Conservation (phyloP, 2,113 vertebrate species). For the Stegastes partitus region DNA sequence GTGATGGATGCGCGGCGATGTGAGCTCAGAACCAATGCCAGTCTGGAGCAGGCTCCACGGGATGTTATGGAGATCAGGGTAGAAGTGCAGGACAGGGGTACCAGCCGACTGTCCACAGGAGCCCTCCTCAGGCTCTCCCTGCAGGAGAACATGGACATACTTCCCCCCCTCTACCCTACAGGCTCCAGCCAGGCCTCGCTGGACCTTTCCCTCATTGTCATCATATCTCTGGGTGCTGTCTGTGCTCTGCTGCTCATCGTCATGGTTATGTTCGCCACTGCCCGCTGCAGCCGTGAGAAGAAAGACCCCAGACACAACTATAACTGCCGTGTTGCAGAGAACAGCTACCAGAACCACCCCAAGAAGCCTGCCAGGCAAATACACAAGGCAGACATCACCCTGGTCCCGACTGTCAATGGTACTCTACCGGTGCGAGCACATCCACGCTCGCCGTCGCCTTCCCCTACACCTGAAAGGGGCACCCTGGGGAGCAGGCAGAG, state of each 20-base stretch:
- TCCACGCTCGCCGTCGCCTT: conserved; percentile 91
- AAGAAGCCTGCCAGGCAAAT: conserved; percentile 97
- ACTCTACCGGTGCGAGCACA: conserved; percentile 94
- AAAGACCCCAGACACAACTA: conserved; percentile 94
- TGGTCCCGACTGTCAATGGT: conserved; percentile 94
- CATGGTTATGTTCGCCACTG: conserved; percentile 95
- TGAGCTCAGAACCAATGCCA: conserved; percentile 93
- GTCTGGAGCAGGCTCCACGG: conserved; percentile 85
- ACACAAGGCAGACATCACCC: conserved; percentile 96
- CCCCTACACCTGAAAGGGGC: conserved; percentile 91
- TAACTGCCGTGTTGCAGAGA: conserved; percentile 95
- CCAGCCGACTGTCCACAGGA: conserved; percentile 87
- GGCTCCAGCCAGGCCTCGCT: conserved; percentile 86
- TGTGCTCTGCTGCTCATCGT: conserved; percentile 92
- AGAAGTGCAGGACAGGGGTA: conserved; percentile 93
- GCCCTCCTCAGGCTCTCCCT: conserved; percentile 88
- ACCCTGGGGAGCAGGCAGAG: conserved; percentile 93
- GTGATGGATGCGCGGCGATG: conserved; percentile 92
- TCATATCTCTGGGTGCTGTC: conserved; percentile 94
- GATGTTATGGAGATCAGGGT: conserved; percentile 91
- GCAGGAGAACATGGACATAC: conserved; percentile 86
- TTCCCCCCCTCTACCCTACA: conserved; percentile 86
- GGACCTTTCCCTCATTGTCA: conserved; percentile 95
- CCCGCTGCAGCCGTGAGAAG: conserved; percentile 93
- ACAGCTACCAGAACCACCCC: conserved; percentile 96